Percentiles rank a stretch among this genome's conserved stretches.
Conservation (phyloP, 2,888 invertebrate species). For the Synergus itoensis region DNA sequence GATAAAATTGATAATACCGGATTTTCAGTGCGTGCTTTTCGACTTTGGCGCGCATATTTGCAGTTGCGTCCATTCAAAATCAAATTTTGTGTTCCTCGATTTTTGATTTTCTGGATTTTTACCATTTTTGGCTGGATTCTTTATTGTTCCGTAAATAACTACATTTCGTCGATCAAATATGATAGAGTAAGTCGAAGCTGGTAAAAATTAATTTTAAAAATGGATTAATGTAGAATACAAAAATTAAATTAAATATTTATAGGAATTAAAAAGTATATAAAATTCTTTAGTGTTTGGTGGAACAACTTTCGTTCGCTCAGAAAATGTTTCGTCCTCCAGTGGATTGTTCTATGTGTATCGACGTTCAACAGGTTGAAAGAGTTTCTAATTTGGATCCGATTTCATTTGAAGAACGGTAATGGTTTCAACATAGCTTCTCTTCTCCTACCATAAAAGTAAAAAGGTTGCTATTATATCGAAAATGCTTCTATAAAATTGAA, state of each 20-base stretch:
- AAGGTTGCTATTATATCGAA: too few relatives aligned
- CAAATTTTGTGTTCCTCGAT: slow-evolving; percentile 51
- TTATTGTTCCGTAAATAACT: slow-evolving; percentile 15
- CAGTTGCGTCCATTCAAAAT: slow-evolving; percentile 53
- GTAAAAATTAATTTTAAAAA: background rate
- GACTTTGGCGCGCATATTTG: slow-evolving; percentile 54
- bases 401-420: slow-evolving; percentile 85
- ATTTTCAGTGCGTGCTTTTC: slow-evolving; percentile 50
- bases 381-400: slow-evolving; percentile 83
- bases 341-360: slow-evolving; percentile 88
- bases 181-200: background rate
- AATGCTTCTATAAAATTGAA: too few relatives aligned
- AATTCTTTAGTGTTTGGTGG: slow-evolving; percentile 67
- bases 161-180: slow-evolving; percentile 1
- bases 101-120: slow-evolving; percentile 14
- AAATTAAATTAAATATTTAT: too few relatives aligned
- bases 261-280: background rate
- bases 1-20: slow-evolving; percentile 58
- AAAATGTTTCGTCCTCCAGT: slow-evolving; percentile 87
- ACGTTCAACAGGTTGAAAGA: slow-evolving; percentile 83
- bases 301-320: slow-evolving; percentile 65
- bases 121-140: slow-evolving; percentile 2
- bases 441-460: too few relatives aligned
- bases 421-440: background rate
- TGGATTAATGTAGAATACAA: too few relatives aligned